Evolutionary conservation across 2,797 vertebrate genomes (phyloP), one percentile per base, ranked within the genome.

Genomic region (Ara ararauna): DNA sequence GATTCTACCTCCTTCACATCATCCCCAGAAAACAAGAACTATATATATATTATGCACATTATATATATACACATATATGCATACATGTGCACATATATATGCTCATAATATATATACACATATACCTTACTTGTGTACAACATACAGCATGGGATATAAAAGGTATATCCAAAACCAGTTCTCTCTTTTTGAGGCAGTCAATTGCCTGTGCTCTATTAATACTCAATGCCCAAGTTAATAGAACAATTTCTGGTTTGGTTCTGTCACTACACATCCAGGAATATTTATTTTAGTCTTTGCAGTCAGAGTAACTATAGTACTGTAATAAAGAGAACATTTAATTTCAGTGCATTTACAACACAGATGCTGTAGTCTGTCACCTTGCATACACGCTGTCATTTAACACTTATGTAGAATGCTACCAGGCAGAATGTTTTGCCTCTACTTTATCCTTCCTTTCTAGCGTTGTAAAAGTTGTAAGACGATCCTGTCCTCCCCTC

Each of bases 321-420:
- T 74, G 38, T 7, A 80, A 62, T 22, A 40, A 83, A 67, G 6
- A 77, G 66, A 50, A 42, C 48, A 21, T 4, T 32, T 77, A 15
- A 42, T 54, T 45, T 90, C 27, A 29, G 61, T 20, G 44, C 50
- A 14, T 66, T 89, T 65, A 54, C 72, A 91, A 82, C 85, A 87
- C 94, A 93, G 94, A 91, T 27, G 85, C 76, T 68, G 27, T 47
- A 83, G 85, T 75, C 91, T 94, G 89, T 62, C 95, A 92, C 87
- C 65, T 83, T 44, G 30, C 32, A 24, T 42, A 36, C n/a, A 6
- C 1, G 22, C 72, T 87, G 68, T 9, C 90, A 78, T 85, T 78
- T 77, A 82, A n/a, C 78, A 68, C 48, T 51, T 45, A 3, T 0
- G 16, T 44, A 8, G 4, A 67, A 62, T 1, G 5, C 71, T 19